Evolutionary conservation across 1,140 invertebrate species (phyloP).

Genomic region (Lysiphlebus fabarum): DNA sequence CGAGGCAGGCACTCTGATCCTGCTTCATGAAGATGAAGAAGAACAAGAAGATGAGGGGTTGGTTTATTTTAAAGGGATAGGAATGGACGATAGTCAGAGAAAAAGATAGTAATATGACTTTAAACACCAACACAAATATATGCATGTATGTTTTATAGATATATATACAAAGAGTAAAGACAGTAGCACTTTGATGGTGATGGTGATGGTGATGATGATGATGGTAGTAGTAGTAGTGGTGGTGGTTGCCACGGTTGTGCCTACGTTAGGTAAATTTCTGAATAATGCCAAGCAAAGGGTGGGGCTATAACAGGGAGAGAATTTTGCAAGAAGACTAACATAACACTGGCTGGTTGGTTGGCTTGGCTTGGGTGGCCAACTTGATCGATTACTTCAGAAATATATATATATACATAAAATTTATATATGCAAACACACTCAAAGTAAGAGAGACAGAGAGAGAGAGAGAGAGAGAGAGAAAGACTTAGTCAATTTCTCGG

Average conservation of each 20-base stretch:
- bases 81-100: too few relatives aligned
- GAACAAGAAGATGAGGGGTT: too few relatives aligned
- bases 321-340: slow-evolving; percentile 24
- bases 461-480: too few relatives aligned
- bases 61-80: too few relatives aligned
- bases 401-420: slow-evolving; percentile 28
- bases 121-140: too few relatives aligned
- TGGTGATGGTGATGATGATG: slow-evolving; percentile 11
- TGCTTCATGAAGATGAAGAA: too few relatives aligned
- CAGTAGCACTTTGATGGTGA: background rate
- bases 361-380: slow-evolving; percentile 33
- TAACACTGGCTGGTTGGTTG: slow-evolving; percentile 29
- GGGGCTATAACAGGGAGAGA: slow-evolving; percentile 8
- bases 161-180: too few relatives aligned
- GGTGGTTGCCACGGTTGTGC: slow-evolving; percentile 5
- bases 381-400: slow-evolving; percentile 45
- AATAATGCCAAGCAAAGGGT: background rate
- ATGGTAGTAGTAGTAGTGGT: slow-evolving; percentile 8
- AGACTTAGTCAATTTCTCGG: background rate
- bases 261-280: slow-evolving; percentile 13
- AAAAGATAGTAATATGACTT: too few relatives aligned
- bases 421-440: background rate
- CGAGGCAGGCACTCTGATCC: slow-evolving; percentile 7
- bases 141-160: too few relatives aligned
- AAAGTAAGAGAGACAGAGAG: too few relatives aligned